Evolutionary conservation across 1,140 invertebrate species (phyloP).

Genomic region (Chionoecetes opilio): DNA sequence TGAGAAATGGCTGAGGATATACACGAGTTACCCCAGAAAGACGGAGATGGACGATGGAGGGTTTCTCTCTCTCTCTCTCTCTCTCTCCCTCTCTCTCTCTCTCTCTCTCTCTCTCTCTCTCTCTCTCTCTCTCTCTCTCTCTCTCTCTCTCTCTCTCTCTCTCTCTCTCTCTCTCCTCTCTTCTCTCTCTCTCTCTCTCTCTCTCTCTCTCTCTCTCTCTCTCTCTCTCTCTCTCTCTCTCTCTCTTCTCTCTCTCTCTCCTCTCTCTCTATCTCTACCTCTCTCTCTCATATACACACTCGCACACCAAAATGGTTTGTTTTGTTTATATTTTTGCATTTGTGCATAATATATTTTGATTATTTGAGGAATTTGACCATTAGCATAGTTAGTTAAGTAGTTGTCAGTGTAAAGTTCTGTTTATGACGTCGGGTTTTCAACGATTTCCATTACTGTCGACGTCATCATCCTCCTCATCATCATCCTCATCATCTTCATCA

Average conservation of each 20-base stretch:
- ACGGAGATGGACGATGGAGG: neutral
- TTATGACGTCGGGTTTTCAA: no score
- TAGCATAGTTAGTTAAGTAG: no score
- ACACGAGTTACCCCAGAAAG: conserved; percentile 3
- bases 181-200: conserved; percentile 42
- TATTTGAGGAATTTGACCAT: no score
- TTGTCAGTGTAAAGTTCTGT: no score
- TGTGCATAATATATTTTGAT: no score
- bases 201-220: conserved; percentile 47
- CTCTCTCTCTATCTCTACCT: no score
- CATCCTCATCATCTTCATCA: no score
- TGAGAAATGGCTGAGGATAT: neutral
- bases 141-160: conserved; percentile 43
- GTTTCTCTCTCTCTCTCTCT: neutral
- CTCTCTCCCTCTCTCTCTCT: neutral
- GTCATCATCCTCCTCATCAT: no score
- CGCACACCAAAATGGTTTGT: no score
- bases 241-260: neutral
- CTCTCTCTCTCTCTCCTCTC: conserved; percentile 19
- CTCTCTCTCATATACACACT: neutral
- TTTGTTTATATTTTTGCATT: no score
- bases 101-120: neutral
- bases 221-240: conserved; percentile 6
- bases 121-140: conserved; percentile 44
- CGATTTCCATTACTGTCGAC: no score